A percentile compares a stretch with the other conserved stretches of the same genome.
phyloP scores from a whole-genome alignment of 1,140 invertebrate genomes.

The Oscheius sp. region DNA sequence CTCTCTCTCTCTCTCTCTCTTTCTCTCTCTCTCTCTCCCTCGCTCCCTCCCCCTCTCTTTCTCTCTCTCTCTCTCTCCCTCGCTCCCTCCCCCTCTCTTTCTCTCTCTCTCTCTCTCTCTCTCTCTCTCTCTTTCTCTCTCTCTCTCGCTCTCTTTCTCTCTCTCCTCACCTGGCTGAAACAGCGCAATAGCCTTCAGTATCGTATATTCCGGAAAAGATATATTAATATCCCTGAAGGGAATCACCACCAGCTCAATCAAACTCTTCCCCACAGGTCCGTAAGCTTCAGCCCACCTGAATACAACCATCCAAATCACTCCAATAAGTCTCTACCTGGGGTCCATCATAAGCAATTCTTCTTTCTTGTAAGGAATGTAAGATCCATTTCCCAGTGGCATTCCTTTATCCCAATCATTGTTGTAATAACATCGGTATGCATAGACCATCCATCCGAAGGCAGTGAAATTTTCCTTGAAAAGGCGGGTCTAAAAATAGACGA shows the following conservation, averaged over 20 bases:
- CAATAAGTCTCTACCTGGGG: conserved; percentile 20
- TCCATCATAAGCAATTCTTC: conserved; percentile 30
- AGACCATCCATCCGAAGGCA: conserved; percentile 40
- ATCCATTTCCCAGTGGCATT: conserved; percentile 37
- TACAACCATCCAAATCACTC: not conserved
- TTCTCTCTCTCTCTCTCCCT: too few species aligned
- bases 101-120: too few species aligned
- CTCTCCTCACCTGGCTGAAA: conserved; percentile 36
- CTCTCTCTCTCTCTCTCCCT: too few species aligned
- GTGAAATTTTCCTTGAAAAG: conserved; percentile 44
- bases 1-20: too few species aligned
- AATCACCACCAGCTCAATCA: conserved; percentile 39
- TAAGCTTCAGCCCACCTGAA: conserved; percentile 36
- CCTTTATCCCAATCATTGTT: conserved; percentile 14
- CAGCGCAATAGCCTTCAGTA: conserved; percentile 37
- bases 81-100: too few species aligned
- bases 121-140: too few species aligned
- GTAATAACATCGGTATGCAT: conserved; percentile 26
- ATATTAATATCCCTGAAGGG: conserved; percentile 37
- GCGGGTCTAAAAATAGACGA: conserved; percentile 35
- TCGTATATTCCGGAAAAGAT: conserved; percentile 26
- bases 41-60: too few species aligned
- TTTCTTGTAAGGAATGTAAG: conserved; percentile 40
- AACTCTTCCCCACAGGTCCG: conserved; percentile 31
- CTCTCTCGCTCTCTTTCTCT: too few species aligned